These are phyloP conservation scores for Tachypleus tridentatus DNA, from an alignment of 1,140 invertebrate species.

Conservation along the genomic window DNA sequence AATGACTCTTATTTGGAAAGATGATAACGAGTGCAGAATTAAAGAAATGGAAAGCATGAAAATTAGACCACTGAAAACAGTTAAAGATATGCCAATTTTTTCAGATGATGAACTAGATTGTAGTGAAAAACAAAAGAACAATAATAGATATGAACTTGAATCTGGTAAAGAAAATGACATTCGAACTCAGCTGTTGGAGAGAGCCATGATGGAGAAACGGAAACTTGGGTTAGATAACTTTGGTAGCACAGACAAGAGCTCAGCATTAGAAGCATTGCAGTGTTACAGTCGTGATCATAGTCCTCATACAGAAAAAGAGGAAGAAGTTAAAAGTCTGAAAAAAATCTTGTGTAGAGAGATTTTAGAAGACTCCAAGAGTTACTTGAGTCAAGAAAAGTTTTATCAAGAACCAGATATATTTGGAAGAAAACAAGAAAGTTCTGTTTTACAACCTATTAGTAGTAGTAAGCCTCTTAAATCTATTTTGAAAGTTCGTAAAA, in stretches of 20 bases:
- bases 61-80: no score
- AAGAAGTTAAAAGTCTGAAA: no score
- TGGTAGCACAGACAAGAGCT: not conserved
- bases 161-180: not conserved
- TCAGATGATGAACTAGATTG: no score
- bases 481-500: conserved; percentile 1
- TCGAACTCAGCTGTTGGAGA: not conserved
- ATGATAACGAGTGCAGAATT: no score
- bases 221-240: conserved; percentile 1
- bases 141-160: not conserved
- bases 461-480: not conserved
- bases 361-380: not conserved
- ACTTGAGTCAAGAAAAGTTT: not conserved
- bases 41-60: no score
- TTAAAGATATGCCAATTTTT: no score
- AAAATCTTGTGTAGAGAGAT: not conserved
- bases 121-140: not conserved
- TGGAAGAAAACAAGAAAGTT: not conserved
- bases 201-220: conserved; percentile 2
- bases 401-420: not conserved
- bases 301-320: not conserved
- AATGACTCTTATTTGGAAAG: no score
- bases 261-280: not conserved
- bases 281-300: not conserved
- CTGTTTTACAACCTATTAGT: not conserved